Percentiles rank a stretch among this genome's conserved stretches.
These are phyloP conservation scores for Macrotrachela quadricornifera DNA, from an alignment of 1,140 invertebrate species.

Conservation along the genomic window DNA sequence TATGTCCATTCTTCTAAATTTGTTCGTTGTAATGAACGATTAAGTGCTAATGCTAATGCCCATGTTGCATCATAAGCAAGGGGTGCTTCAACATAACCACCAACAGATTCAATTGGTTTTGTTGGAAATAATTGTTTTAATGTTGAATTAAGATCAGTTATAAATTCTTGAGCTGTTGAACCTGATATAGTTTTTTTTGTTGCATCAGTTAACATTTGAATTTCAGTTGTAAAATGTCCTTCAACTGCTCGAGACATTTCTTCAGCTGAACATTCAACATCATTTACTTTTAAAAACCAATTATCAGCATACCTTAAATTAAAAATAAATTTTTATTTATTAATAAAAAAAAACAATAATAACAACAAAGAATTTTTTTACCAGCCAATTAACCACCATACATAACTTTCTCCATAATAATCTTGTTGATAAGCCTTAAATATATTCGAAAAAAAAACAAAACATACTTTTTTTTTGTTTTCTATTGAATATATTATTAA, in stretches of 20 bases:
- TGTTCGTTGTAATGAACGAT: slow-evolving; percentile 44
- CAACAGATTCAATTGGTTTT: slow-evolving; percentile 15
- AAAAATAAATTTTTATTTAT: no score
- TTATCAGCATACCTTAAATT: slow-evolving; percentile 62
- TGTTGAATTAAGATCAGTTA: no score
- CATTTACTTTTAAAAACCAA: slow-evolving; percentile 70
- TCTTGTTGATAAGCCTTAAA: slow-evolving; percentile 54
- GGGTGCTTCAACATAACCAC: slow-evolving; percentile 86
- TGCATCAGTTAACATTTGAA: slow-evolving; percentile 45
- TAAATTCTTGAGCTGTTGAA: no score
- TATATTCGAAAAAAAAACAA: no score
- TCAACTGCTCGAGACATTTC: slow-evolving; percentile 76
- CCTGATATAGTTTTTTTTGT: no score
- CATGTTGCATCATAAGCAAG: slow-evolving; percentile 96
- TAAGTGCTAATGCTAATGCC: slow-evolving; percentile 85
- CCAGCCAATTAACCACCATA: slow-evolving; percentile 99
- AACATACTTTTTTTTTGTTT: background rate
- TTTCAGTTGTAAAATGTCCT: slow-evolving; percentile 90
- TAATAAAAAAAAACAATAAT: no score
- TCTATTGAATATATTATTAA: no score
- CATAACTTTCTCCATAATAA: slow-evolving; percentile 80
- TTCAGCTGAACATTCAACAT: slow-evolving; percentile 69
- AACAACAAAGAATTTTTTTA: no score
- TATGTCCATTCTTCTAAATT: background rate
- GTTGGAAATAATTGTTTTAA: no score